Evolutionary conservation across 2,888 invertebrate genomes (phyloP), one percentile per base, ranked within the genome.

Genomic region (Callimorpha dominula): DNA sequence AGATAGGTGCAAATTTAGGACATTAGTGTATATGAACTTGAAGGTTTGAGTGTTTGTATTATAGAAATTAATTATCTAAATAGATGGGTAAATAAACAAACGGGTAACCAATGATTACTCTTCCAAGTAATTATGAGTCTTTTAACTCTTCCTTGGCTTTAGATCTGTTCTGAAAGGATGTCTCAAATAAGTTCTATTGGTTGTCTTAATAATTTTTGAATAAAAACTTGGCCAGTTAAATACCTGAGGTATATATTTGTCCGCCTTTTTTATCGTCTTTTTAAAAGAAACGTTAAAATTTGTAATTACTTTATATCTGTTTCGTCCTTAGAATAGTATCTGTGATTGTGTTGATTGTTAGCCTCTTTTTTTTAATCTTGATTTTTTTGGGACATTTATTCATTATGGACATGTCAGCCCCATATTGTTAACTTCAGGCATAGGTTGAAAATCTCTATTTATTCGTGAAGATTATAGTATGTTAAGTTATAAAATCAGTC

Each of bases 1-100:
- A 40, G 42, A 57, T 46, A 14, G 9, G 42, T 52, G 52, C 40
- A 50, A 65, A 43, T 63, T 15, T 65, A 31, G 66, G 65, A 71
- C 12, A 60, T 31, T 60, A 31, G 6, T 60, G 31, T 31, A 31
- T 31, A 31, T 31, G 31, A 20, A 5, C 4, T 60, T 60, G 7
- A 60, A 31, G 31, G 12, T 31, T 6, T 60, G 14, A 60, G 60
- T 60, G 31, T 60, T 31, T 60, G 60, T 12, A 20, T 60, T 60
- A 31, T 9, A 12, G 1, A 12, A 60, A 31, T 31, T 20, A 60
- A 14, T 60, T 14, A 60, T 60, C 31, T 5, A 60, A 31, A 60
- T 31, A 46, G 6, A 46, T 4, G 31, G 31, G 31, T 31, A 31
- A 31, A 31, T 31, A 31, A 31, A 31, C 2, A 31, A 31, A 31